A percentile compares a stretch with the other conserved stretches of the same genome.
Conservation (phyloP, 2,888 invertebrate species). For the Epirrita christyi region DNA sequence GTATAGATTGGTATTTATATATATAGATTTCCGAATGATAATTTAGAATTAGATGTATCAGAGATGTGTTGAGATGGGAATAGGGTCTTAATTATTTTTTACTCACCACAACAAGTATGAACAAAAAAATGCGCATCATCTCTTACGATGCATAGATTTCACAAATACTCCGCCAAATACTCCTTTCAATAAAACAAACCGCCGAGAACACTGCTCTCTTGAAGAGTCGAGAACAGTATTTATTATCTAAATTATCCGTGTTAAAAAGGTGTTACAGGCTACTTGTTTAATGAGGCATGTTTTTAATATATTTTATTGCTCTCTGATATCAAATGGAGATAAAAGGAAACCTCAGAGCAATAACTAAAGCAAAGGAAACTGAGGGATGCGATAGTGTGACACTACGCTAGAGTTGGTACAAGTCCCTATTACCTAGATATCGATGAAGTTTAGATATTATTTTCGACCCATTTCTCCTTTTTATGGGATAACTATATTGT, state of each 20-base stretch:
- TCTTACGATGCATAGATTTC: constrained; percentile 9
- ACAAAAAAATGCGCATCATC: constrained; percentile 39
- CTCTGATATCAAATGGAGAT: constrained; percentile 38
- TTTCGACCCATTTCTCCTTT: too few species aligned
- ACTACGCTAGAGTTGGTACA: constrained; percentile 28
- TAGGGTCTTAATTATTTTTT: too few species aligned
- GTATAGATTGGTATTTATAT: too few species aligned
- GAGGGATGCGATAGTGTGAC: constrained; percentile 34
- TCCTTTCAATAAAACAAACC: neutral
- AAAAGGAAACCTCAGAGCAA: too few species aligned
- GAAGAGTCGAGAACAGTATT: constrained; percentile 19
- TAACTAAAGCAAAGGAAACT: too few species aligned
- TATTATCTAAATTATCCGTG: constrained; percentile 33
- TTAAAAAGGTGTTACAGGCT: constrained; percentile 18
- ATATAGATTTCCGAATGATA: too few species aligned
- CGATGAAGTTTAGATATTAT: too few species aligned
- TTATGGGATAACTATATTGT: too few species aligned
- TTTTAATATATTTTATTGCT: constrained; percentile 35
- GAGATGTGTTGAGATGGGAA: neutral
- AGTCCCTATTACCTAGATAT: neutral
- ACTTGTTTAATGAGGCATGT: constrained; percentile 36
- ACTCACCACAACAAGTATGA: constrained; percentile 50
- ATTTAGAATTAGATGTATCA: too few species aligned
- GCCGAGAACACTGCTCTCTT: constrained; percentile 1
- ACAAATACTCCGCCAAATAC: too few species aligned